A percentile compares a stretch with the other conserved stretches of the same genome.
Conservation (phyloP, 1,140 invertebrate species). For the Ostrea edulis region DNA sequence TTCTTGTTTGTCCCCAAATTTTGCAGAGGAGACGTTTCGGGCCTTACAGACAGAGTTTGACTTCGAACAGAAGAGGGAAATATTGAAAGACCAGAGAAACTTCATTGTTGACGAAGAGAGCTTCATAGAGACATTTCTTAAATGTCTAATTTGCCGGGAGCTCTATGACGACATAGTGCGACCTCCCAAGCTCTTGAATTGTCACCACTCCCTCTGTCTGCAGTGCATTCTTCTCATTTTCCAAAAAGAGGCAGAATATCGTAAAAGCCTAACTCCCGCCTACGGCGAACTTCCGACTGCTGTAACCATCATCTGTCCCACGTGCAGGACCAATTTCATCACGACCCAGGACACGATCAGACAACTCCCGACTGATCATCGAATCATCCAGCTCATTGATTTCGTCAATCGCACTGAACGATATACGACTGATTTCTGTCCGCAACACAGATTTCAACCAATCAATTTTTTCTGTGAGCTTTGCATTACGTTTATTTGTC, state of each 20-base stretch:
- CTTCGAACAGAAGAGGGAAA: neutral
- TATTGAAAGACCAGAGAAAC: constrained; percentile 43
- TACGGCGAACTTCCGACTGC: constrained; percentile 58
- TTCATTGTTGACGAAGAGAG: constrained; percentile 69
- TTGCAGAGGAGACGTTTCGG: constrained; percentile 35
- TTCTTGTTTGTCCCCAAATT: neutral
- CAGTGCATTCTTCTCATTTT: constrained; percentile 81
- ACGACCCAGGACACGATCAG: constrained; percentile 64
- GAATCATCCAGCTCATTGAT: constrained; percentile 70
- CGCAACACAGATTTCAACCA: constrained; percentile 67
- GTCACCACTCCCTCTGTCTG: constrained; percentile 76
- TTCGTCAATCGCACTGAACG: constrained; percentile 67
- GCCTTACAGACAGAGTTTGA: constrained; percentile 40
- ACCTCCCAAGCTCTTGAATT: constrained; percentile 72
- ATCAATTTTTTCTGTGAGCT: constrained; percentile 74
- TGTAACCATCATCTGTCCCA: constrained; percentile 68
- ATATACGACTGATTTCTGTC: constrained; percentile 68
- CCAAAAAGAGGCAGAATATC: constrained; percentile 61
- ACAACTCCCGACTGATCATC: constrained; percentile 68
- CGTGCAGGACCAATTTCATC: constrained; percentile 64
- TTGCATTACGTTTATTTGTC: constrained; percentile 68
- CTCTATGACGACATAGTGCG: constrained; percentile 50
- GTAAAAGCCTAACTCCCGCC: constrained; percentile 57
- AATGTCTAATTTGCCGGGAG: constrained; percentile 66
- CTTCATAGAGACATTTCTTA: constrained; percentile 68